A percentile compares a stretch with the other conserved stretches of the same genome.
Conservation (phyloP, 2,113 vertebrate genomes). For the Azemiops feae region DNA sequence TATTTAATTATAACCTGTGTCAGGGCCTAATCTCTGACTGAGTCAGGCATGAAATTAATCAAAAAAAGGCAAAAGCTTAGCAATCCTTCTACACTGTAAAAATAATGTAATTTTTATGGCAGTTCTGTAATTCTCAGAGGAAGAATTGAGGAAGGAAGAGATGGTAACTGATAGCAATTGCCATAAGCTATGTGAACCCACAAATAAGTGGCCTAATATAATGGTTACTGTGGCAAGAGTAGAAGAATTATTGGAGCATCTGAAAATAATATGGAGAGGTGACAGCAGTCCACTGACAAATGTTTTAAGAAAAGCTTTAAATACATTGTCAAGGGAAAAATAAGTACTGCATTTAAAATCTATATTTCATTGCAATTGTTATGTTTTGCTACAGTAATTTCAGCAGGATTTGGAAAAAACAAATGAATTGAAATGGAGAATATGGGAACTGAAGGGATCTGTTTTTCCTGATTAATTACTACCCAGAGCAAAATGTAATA, state of each 20-base stretch:
- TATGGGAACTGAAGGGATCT: not conserved
- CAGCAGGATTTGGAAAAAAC: not conserved
- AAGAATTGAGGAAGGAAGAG: conserved; percentile 58
- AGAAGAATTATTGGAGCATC: not conserved
- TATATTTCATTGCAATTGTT: not conserved
- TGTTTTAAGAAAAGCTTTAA: not conserved
- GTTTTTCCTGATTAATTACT: not conserved
- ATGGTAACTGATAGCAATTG: conserved; percentile 36
- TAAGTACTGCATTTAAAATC: not conserved
- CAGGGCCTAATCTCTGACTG: conserved; percentile 95
- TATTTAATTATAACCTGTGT: conserved; percentile 99
- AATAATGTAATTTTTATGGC: conserved; percentile 71
- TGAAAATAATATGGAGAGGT: not conserved
- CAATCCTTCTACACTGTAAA: conserved; percentile 74
- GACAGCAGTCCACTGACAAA: not conserved
- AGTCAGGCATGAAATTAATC: conserved; percentile 95
- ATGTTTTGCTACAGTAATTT: not conserved
- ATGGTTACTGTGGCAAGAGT: conserved; percentile 6
- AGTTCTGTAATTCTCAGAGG: conserved; percentile 61
- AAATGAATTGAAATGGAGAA: not conserved
- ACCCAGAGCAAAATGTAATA: not conserved
- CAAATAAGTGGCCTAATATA: conserved; percentile 46
- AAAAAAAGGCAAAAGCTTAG: conserved; percentile 81
- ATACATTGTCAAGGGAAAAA: not conserved
- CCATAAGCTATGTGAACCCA: conserved; percentile 30